Conservation (phyloP, 2,113 vertebrate species). For the Alethe diademata region DNA sequence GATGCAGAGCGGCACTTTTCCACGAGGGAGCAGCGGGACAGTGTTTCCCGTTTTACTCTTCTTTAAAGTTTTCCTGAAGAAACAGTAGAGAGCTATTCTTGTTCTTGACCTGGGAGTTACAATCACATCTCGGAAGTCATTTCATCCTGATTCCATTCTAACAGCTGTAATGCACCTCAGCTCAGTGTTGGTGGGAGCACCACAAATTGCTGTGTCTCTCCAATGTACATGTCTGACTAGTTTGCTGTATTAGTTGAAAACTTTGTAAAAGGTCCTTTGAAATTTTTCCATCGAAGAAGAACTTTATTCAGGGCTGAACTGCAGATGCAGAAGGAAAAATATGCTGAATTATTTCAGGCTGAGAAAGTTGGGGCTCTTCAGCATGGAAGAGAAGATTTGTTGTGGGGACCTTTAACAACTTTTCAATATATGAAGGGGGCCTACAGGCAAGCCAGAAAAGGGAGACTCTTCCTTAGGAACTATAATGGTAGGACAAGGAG, state of each 20-base stretch:
- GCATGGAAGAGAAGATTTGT: not conserved
- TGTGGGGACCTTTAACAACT: not conserved
- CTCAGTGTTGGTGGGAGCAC: not conserved
- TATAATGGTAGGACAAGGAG: not conserved
- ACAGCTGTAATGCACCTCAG: accelerated
- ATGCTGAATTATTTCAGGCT: not conserved
- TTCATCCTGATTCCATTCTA: not conserved
- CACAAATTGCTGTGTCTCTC: not conserved
- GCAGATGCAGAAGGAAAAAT: not conserved
- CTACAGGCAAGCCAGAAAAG: not conserved
- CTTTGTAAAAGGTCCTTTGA: not conserved
- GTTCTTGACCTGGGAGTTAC: not conserved
- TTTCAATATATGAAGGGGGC: accelerated
- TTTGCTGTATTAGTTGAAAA: accelerated
- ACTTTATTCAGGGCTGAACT: not conserved
- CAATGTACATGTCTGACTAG: accelerated
- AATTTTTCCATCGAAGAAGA: accelerated
- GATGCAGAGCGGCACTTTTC: not conserved
- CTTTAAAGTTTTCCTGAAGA: not conserved
- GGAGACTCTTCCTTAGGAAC: not conserved
- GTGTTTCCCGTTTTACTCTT: not conserved
- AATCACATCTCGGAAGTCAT: not conserved
- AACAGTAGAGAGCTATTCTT: not conserved
- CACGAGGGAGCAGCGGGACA: not conserved
- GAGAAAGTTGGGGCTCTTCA: not conserved